These are phyloP conservation scores for Acanthis flammea DNA, from an alignment of 2,797 vertebrate genomes.

Conservation along the genomic window DNA sequence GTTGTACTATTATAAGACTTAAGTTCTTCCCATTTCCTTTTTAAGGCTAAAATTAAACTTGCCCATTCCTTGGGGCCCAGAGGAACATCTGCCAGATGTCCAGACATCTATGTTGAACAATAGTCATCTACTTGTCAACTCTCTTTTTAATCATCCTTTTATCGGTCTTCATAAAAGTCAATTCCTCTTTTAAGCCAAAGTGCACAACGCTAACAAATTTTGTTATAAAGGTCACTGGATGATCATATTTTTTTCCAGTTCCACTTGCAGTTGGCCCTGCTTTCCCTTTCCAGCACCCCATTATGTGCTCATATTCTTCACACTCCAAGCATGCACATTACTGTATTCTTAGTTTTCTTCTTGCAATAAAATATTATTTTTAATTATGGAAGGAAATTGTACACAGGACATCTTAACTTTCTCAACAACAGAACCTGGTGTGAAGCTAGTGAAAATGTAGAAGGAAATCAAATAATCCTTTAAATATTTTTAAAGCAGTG, in stretches of 20 bases:
- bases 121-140: conserved; percentile 54
- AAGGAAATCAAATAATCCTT: not conserved
- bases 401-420: not conserved
- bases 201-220: not conserved
- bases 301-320: not conserved
- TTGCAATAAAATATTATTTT: not conserved
- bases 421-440: not conserved
- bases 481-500: not conserved
- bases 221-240: not conserved
- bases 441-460: not conserved
- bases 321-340: not conserved
- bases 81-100: conserved; percentile 75
- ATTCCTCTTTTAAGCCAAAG: conserved; percentile 35
- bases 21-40: conserved; percentile 77
- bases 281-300: conserved; percentile 7
- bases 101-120: conserved; percentile 56
- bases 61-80: conserved; percentile 70
- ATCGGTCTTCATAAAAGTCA: conserved; percentile 34
- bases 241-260: not conserved
- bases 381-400: not conserved
- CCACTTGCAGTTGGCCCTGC: not conserved
- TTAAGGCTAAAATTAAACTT: conserved; percentile 75
- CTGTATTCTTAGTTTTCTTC: not conserved
- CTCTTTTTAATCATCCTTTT: conserved; percentile 47
- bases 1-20: conserved; percentile 69